Percentiles rank a stretch among this genome's conserved stretches.
Evolutionary conservation across 2,888 invertebrate genomes (phyloP).

Genomic region (Branchipolynoe longqiensis): DNA sequence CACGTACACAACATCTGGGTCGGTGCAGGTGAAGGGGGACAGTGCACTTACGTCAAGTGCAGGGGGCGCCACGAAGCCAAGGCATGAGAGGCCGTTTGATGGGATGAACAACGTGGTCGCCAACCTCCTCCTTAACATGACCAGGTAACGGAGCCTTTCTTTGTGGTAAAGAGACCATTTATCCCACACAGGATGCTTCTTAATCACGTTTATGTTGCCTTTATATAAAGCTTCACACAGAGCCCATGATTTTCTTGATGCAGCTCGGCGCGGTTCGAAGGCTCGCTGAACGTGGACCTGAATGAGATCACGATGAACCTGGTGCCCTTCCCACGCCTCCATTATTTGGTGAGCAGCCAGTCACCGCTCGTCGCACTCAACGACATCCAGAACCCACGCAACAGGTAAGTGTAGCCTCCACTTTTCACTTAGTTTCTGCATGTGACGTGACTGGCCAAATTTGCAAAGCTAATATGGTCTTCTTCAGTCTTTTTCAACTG

Average conservation of each 20-base stretch:
- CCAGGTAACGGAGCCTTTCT: constrained; percentile 76
- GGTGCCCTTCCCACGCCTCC: constrained; percentile 82
- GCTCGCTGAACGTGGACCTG: constrained; percentile 82
- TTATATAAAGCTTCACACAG: not conserved
- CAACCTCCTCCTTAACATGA: constrained; percentile 82
- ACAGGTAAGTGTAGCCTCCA: constrained; percentile 76
- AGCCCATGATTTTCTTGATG: constrained; percentile 56
- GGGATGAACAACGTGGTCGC: constrained; percentile 83
- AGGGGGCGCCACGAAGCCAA: constrained; percentile 73
- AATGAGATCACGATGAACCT: constrained; percentile 83
- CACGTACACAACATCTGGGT: constrained; percentile 69
- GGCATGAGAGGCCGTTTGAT: constrained; percentile 81
- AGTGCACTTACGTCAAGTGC: constrained; percentile 76
- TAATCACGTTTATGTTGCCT: not conserved
- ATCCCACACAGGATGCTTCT: not conserved
- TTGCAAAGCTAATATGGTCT: too few relatives aligned
- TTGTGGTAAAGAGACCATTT: too few relatives aligned
- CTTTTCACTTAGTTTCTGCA: too few relatives aligned
- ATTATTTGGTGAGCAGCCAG: constrained; percentile 82
- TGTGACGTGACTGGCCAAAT: too few relatives aligned
- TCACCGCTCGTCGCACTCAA: constrained; percentile 80
- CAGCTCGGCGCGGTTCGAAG: constrained; percentile 82
- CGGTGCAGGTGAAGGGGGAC: constrained; percentile 71
- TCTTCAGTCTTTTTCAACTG: too few relatives aligned
- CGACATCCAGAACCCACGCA: constrained; percentile 79